Evolutionary conservation across 2,113 vertebrate genomes (phyloP).

Genomic region (Mirounga angustirostris): DNA sequence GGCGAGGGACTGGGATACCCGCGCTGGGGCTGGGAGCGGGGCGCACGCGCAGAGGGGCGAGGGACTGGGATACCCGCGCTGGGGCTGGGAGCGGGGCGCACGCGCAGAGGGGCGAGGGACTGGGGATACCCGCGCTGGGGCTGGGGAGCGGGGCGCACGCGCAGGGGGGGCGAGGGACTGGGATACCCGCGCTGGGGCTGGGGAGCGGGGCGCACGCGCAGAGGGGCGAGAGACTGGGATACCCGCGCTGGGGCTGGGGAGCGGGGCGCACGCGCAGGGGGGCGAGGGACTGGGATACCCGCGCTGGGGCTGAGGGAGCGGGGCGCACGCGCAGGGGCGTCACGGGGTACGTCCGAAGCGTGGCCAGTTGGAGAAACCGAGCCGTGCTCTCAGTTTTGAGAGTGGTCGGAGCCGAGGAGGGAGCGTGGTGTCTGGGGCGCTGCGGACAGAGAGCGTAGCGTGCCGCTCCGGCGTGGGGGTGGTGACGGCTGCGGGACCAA

Average conservation of each 20-base stretch:
- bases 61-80: too few species aligned
- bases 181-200: too few species aligned
- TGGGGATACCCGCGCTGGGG: too few species aligned
- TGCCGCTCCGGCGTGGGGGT: not conserved
- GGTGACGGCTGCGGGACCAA: not conserved
- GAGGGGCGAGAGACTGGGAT: too few species aligned
- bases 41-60: not conserved
- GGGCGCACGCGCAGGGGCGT: not conserved
- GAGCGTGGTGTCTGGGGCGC: not conserved
- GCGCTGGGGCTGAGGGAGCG: not conserved
- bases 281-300: too few species aligned
- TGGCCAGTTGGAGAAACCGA: not conserved
- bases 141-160: not conserved
- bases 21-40: not conserved
- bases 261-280: not conserved
- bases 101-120: too few species aligned
- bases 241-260: not conserved
- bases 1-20: rapidly evolving
- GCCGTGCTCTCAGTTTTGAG: not conserved
- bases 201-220: not conserved
- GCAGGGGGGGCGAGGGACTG: rapidly evolving
- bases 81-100: not conserved
- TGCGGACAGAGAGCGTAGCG: rapidly evolving
- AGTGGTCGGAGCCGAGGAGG: rapidly evolving
- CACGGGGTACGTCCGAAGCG: too few species aligned